Conservation (phyloP, 2,797 vertebrate species). For the Lepilemur ruficaudatus region DNA sequence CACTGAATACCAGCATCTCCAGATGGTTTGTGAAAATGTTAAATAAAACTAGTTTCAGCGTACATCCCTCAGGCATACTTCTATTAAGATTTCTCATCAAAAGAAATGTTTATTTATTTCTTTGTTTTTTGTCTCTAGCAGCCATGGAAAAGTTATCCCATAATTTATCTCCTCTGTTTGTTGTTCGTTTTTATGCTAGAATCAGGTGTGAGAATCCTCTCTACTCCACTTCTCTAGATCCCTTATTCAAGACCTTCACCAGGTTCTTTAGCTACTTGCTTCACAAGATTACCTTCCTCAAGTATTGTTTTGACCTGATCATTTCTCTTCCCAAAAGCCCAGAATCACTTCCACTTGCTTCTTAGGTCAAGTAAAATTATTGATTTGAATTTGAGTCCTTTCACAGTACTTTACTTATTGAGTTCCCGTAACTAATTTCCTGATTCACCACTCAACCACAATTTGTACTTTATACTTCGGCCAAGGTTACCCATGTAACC, state of each 20-base stretch:
- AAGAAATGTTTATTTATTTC: slow-evolving; percentile 28
- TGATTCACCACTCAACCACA: neutral
- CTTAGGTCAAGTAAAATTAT: slow-evolving; percentile 27
- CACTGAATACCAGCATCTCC: slow-evolving; percentile 31
- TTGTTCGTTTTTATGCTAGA: neutral
- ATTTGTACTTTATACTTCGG: neutral
- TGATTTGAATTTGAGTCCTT: slow-evolving; percentile 39
- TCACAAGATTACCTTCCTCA: slow-evolving; percentile 1
- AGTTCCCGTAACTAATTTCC: slow-evolving; percentile 50
- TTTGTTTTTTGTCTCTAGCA: slow-evolving; percentile 45
- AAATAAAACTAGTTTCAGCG: slow-evolving; percentile 53
- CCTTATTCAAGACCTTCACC: neutral
- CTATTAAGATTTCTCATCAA: slow-evolving; percentile 53
- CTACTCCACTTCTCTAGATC: neutral
- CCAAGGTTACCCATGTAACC: neutral
- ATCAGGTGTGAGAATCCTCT: neutral
- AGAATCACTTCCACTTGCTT: slow-evolving; percentile 31
- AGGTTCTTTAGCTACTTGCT: neutral
- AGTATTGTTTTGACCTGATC: neutral
- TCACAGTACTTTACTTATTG: neutral
- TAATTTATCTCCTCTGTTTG: neutral
- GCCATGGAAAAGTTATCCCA: neutral
- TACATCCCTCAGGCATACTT: slow-evolving; percentile 27
- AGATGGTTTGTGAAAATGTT: slow-evolving; percentile 56
- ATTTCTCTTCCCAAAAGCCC: slow-evolving; percentile 24